Conservation (phyloP, 2,888 invertebrate species). For the Fragum fragum region DNA sequence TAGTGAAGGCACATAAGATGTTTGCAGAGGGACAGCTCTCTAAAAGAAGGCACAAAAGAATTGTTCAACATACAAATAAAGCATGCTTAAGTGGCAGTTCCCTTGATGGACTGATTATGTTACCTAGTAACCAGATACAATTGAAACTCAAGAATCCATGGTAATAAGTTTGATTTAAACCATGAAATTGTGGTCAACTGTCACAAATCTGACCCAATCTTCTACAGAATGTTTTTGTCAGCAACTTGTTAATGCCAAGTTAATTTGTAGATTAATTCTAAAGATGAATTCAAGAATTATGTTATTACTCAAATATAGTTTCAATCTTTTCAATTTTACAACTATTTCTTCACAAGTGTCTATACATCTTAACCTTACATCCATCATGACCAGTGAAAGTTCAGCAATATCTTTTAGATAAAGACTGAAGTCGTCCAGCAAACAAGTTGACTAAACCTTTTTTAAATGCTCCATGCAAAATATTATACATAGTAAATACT, state of each 20-base stretch:
- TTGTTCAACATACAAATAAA: conserved; percentile 40
- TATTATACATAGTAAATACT: too few relatives aligned
- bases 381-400: too few relatives aligned
- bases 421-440: too few relatives aligned
- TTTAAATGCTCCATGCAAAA: too few relatives aligned
- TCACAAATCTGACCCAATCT: neutral
- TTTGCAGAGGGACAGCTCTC: conserved; percentile 6
- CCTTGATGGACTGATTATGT: conserved; percentile 8
- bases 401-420: too few relatives aligned
- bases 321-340: too few relatives aligned
- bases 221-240: neutral
- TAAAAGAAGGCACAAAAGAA: conserved; percentile 35
- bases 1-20: conserved; percentile 7
- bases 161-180: conserved; percentile 4
- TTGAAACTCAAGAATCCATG: conserved; percentile 22
- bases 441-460: too few relatives aligned
- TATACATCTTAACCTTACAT: too few relatives aligned
- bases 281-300: neutral
- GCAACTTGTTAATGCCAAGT: neutral
- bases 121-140: conserved; percentile 20
- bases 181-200: neutral
- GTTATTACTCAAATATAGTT: too few relatives aligned
- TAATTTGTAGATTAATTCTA: neutral
- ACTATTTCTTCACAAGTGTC: too few relatives aligned
- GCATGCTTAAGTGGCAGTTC: conserved; percentile 19